Evolutionary conservation across 2,113 vertebrate species (phyloP).

Genomic region (Gambusia holbrooki): DNA sequence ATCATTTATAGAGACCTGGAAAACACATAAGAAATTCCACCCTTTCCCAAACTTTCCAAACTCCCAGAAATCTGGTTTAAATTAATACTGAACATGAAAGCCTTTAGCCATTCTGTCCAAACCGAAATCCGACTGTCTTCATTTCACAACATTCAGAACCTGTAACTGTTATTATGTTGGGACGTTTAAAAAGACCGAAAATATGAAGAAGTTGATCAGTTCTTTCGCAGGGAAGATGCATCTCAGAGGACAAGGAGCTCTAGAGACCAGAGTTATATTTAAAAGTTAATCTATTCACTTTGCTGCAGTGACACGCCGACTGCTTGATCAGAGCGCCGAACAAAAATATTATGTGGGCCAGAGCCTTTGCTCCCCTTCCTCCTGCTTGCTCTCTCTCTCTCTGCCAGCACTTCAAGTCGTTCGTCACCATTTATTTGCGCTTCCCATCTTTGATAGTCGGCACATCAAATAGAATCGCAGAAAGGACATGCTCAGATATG

Average conservation of each 20-base stretch:
- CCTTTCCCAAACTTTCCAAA: neutral
- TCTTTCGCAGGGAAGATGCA: constrained; percentile 58
- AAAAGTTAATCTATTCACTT: constrained; percentile 85
- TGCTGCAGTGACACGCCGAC: constrained; percentile 78
- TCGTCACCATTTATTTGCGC: constrained; percentile 75
- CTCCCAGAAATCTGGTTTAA: neutral
- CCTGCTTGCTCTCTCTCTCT: constrained; percentile 48
- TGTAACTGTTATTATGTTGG: constrained; percentile 38
- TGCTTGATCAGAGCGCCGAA: constrained; percentile 78
- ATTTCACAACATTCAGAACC: constrained; percentile 47
- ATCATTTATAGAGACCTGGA: neutral
- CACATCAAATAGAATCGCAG: constrained; percentile 76
- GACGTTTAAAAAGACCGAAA: constrained; percentile 31
- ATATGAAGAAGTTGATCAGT: constrained; percentile 70
- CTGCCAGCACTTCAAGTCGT: constrained; percentile 63
- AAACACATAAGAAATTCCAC: neutral
- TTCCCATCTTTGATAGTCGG: constrained; percentile 79
- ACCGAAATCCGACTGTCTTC: constrained; percentile 27
- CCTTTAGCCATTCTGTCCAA: constrained; percentile 28
- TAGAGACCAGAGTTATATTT: constrained; percentile 74
- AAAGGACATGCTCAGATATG: constrained; percentile 73
- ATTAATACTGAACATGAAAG: constrained; percentile 43
- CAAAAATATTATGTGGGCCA: constrained; percentile 79
- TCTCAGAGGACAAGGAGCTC: constrained; percentile 70
- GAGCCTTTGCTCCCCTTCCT: constrained; percentile 75